These are phyloP conservation scores for Liposcelis brunnea DNA, from an alignment of 2,888 invertebrate genomes.

Conservation along the genomic window DNA sequence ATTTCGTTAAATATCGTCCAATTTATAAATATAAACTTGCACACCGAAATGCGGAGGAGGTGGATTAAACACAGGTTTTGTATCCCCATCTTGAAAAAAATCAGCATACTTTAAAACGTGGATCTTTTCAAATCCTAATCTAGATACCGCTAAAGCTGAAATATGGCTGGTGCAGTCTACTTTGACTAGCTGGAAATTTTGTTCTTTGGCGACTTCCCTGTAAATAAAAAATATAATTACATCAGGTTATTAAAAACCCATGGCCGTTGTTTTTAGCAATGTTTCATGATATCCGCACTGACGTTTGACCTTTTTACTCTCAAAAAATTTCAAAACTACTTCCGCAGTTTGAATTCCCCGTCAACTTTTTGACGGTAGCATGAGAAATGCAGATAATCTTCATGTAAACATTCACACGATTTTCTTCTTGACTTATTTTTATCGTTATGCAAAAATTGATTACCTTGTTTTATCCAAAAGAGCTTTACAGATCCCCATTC, in stretches of 20 bases:
- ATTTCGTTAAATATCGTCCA: conserved; percentile 2
- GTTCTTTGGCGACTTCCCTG: conserved; percentile 38
- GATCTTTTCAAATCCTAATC: conserved; percentile 49
- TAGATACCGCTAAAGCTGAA: conserved; percentile 53
- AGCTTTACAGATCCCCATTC: conserved; percentile 45
- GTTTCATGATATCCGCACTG: too few species aligned
- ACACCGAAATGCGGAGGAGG: conserved; percentile 43
- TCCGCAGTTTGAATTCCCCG: too few species aligned
- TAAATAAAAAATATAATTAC: conserved; percentile 21
- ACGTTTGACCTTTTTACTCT: too few species aligned
- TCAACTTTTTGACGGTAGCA: too few species aligned
- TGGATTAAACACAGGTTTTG: conserved; percentile 44
- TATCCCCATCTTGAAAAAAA: conserved; percentile 38
- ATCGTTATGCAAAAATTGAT: conserved; percentile 15
- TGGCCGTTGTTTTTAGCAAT: conserved; percentile 4
- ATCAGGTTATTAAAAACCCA: neutral
- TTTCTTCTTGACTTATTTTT: too few species aligned
- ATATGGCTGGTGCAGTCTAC: conserved; percentile 60
- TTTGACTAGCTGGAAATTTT: conserved; percentile 40
- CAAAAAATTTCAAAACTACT: too few species aligned
- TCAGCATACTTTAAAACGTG: conserved; percentile 46
- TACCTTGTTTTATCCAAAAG: conserved; percentile 45
- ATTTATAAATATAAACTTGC: conserved; percentile 7
- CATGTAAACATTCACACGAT: too few species aligned
- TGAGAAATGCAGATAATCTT: too few species aligned